Evolutionary conservation across 2,113 vertebrate genomes (phyloP), one percentile per base, ranked within the genome.

Genomic region (Myotis lucifugus): DNA sequence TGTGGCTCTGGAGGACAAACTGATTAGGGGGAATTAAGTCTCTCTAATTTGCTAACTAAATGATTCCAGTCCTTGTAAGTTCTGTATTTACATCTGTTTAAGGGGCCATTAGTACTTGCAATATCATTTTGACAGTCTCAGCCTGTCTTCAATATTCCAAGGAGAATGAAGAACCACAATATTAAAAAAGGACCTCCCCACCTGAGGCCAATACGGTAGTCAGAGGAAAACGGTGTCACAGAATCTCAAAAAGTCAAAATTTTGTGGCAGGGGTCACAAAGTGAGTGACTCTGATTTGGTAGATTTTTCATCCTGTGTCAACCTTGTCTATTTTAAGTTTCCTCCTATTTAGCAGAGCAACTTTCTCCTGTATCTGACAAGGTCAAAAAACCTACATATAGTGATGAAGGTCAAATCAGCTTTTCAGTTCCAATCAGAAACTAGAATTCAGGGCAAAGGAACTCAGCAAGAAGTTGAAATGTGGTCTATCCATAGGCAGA

Each of bases 251-350:
- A 64, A 86, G 56, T 50, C 59, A 91, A 70, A 90, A 93, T 76
- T 84, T 66, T 37, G 37, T 37, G 76, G 18, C 52, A 90, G 56
- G 72, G 76, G n/a, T 73, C 70, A 69, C 18, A 40, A 74, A 84
- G 59, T 61, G 66, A 87, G 25, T 82, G 83, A 69, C 56, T 82
- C 37, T 83, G 3, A 56, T 21, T 92, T 85, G 84, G 69, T 23
- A 70, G 79, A 48, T 69, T 86, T 94, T 94, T 91, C 54, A 89
- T 86, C 64, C 52, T 46, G 5, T 94, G 92, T 6, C 59, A 96
- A 94, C 1, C 79, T 83, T 97, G 79, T 90, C 78, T 94, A 40
- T 70, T 87, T 77, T 72, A 70, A 48, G 3, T 73, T 94, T 91
- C 64, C 48, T 95, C 40, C 52, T 90, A 19, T 84, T 93, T 79